Conservation (phyloP, 2,888 invertebrate species). For the Mesochorus sp. region DNA sequence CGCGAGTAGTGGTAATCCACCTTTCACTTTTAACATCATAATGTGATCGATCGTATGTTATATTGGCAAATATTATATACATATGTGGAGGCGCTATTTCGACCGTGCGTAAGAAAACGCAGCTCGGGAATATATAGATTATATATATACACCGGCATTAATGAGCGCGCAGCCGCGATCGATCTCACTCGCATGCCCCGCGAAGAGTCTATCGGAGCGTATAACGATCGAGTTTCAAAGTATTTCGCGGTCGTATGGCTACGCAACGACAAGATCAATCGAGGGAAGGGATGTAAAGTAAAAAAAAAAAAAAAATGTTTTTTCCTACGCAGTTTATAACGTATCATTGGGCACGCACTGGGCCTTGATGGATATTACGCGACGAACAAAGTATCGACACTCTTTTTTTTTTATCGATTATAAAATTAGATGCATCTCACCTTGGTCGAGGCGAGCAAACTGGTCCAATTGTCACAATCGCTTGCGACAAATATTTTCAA, state of each 20-base stretch:
- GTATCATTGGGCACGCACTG: conserved; percentile 37
- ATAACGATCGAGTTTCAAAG: conserved; percentile 54
- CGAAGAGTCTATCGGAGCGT: conserved; percentile 46
- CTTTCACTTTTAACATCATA: conserved; percentile 61
- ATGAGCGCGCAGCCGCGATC: conserved; percentile 41
- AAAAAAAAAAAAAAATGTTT: no score
- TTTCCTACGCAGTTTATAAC: conserved; percentile 26
- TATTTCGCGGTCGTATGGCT: conserved; percentile 46
- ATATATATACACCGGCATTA: no score
- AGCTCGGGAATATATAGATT: conserved; percentile 10
- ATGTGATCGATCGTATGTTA: conserved; percentile 47
- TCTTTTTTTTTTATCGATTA: neutral
- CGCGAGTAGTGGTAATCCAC: conserved; percentile 32
- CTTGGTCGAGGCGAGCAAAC: no score
- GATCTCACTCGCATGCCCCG: conserved; percentile 37
- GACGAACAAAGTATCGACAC: no score
- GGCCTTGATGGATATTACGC: conserved; percentile 24
- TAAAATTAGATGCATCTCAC: neutral
- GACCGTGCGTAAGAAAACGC: conserved; percentile 13
- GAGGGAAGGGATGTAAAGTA: conserved; percentile 22
- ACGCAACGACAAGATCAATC: conserved; percentile 28
- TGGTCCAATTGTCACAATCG: no score
- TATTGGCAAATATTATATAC: neutral
- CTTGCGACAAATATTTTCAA: no score
- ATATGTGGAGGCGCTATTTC: neutral